A percentile compares a stretch with the other conserved stretches of the same genome.
Conservation (phyloP, 2,113 vertebrate species). For the Nannospalax galili region DNA sequence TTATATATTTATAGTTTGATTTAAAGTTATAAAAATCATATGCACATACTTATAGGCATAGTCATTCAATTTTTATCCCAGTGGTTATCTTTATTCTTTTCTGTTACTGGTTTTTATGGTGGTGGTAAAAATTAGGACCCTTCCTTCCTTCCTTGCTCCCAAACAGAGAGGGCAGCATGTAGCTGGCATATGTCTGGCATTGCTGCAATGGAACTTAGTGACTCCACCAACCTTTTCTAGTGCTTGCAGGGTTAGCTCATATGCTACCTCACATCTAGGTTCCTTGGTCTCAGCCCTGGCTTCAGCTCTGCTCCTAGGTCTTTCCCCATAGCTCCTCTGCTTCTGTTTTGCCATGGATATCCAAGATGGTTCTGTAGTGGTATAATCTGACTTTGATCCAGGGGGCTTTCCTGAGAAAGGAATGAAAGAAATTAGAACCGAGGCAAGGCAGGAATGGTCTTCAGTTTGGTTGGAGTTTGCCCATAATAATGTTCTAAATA, state of each 20-base stretch:
- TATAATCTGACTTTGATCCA: conserved; percentile 51
- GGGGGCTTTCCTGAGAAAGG: conserved; percentile 78
- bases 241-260: background rate
- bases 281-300: conserved; percentile 70
- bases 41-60: background rate
- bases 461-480: conserved; percentile 42
- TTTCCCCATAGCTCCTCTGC: conserved; percentile 88
- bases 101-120: background rate
- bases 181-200: background rate
- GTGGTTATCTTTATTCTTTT: background rate
- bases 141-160: background rate
- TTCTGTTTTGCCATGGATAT: conserved; percentile 91
- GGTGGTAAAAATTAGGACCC: background rate
- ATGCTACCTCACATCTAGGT: background rate
- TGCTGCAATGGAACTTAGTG: background rate
- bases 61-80: background rate
- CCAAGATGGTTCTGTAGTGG: conserved; percentile 88
- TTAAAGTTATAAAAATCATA: background rate
- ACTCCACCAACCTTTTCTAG: background rate
- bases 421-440: conserved; percentile 64
- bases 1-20: background rate
- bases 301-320: conserved; percentile 76
- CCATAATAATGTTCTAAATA: background rate
- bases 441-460: conserved; percentile 28
- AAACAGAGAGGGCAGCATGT: background rate